Base-by-base conservation (phyloP, 2,797 vertebrate genomes). In the Balearica regulorum region DNA sequence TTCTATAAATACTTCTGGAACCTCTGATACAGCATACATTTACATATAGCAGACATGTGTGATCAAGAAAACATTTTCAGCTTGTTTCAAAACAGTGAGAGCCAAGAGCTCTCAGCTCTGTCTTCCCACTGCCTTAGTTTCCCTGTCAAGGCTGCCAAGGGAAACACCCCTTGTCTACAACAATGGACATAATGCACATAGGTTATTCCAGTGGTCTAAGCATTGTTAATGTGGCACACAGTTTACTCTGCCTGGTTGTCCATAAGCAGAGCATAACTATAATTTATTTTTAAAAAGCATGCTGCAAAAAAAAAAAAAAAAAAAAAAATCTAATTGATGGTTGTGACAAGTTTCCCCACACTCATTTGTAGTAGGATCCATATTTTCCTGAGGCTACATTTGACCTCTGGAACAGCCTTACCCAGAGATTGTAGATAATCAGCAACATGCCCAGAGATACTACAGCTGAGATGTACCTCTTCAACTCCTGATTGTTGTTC, bases 161-260 rank as follows among this genome's bases (percentile, higher is more conserved):
- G 15, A 21, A 53, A 24, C 10, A 37, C 5, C 3, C 18, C 10
- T 58, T 0, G 0, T 13, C 53, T 84, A 25, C 1, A 4, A 6
- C 8, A 41, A 14, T 0, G 6, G 25, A 26, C n/a, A 49, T 7
- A 60, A 43, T 0, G 1, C 0, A 0, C 31, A 43, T 6, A 33
- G 24, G 16, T 69, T 53, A 10, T 5, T 73, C 16, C 48, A 2
- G 1, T 9, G 39, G 9, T 46, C 64, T 54, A 57, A 54, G 13
- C 8, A 24, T 44, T 5, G 0, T 13, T 31, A 28, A 8, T 7
- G 18, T 1, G 7, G 3, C 5, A 25, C 25, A 15, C 19, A 49
- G 41, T 35, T 28, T 29, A 1, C 14, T 19, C 48, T 61, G 49
- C 12, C 37, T 25, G 26, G 3, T 31, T 69, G 16, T 25, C 41